Evolutionary conservation across 1,140 invertebrate species (phyloP).

Genomic region (Drosophila melanogaster): Release_6_plus_ISO1_MT NT_037436.4:4411001-4411500

Average conservation of each 20-base stretch:
- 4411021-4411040: conserved; percentile 42
- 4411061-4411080: conserved; percentile 46
- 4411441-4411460: conserved; percentile 15
- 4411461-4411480: conserved; percentile 12
- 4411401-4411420: conserved; percentile 24
- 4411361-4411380: neutral
- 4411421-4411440: conserved; percentile 18
- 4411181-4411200: neutral
- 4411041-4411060: conserved; percentile 48
- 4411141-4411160: conserved; percentile 21
- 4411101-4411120: conserved; percentile 58
- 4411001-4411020: conserved; percentile 60
- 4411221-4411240: conserved; percentile 44
- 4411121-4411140: conserved; percentile 58
- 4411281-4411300: neutral
- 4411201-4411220: conserved; percentile 20
- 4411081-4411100: conserved; percentile 38
- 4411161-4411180: conserved; percentile 20
- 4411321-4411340: no score
- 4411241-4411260: conserved; percentile 20
- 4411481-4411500: conserved; percentile 3
- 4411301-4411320: neutral
- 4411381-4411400: no score
- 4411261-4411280: conserved; percentile 4
- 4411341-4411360: neutral